Evolutionary conservation across 1,140 invertebrate species (phyloP).

Genomic region (Magallana gigas): DNA sequence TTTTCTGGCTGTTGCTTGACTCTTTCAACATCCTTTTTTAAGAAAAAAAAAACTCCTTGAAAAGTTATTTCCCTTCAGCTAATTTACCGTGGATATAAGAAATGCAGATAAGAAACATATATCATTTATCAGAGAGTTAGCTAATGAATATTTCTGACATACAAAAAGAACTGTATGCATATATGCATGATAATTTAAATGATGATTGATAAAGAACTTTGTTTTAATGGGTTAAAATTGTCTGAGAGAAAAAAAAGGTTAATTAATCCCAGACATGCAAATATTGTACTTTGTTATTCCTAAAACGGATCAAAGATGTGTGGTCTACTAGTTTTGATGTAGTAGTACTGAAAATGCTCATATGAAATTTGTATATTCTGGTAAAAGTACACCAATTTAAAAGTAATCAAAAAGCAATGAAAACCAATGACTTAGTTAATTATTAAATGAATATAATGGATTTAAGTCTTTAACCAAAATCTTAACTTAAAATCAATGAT

Average conservation of each 20-base stretch:
- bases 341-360: no score
- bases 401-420: no score
- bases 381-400: no score
- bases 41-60: background rate
- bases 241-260: conserved; percentile 5
- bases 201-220: conserved; percentile 7
- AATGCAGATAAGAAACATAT: conserved; percentile 25
- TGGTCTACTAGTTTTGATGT: no score
- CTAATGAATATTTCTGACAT: conserved; percentile 29
- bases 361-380: no score
- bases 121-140: conserved; percentile 4
- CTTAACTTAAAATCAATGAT: no score
- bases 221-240: conserved; percentile 22
- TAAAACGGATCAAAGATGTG: background rate
- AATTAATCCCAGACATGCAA: conserved; percentile 33
- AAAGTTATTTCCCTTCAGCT: background rate
- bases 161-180: background rate
- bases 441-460: no score
- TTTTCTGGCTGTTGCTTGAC: background rate
- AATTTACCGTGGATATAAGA: background rate
- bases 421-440: no score
- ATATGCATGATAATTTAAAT: background rate
- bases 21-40: background rate
- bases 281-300: conserved; percentile 8
- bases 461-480: no score